These are phyloP conservation scores for Salpingus planirostris DNA, from an alignment of 2,888 invertebrate genomes.

Conservation along the genomic window DNA sequence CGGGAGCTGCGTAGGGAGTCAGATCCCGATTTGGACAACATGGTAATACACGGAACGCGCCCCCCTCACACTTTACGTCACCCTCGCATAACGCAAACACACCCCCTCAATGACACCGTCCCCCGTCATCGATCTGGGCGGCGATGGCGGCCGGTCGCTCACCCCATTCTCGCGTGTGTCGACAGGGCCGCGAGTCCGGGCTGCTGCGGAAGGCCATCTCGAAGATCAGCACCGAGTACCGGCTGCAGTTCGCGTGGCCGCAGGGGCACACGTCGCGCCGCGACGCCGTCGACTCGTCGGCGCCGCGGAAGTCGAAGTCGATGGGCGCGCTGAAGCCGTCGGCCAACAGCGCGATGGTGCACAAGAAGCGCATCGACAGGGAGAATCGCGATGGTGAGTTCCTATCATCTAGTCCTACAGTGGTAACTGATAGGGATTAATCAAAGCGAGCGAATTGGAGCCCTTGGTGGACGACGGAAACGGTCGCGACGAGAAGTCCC, in stretches of 20 bases:
- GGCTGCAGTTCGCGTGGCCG: conserved; percentile 86
- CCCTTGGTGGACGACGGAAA: conserved; percentile 63
- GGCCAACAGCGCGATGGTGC: conserved; percentile 40
- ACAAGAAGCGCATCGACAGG: conserved; percentile 40
- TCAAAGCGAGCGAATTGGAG: conserved; percentile 56
- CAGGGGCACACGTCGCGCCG: conserved; percentile 42
- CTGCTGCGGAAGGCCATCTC: conserved; percentile 64
- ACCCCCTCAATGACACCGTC: too few relatives aligned
- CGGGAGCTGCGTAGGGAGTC: conserved; percentile 40
- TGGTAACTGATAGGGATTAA: conserved; percentile 1
- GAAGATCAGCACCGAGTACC: conserved; percentile 77
- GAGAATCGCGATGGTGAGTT: conserved; percentile 40
- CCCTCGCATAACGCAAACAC: too few relatives aligned
- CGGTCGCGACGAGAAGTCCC: conserved; percentile 30
- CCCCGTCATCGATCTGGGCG: too few relatives aligned
- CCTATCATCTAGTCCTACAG: neutral
- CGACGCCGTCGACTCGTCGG: conserved; percentile 43
- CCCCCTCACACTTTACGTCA: conserved; percentile 3
- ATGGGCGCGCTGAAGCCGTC: conserved; percentile 71
- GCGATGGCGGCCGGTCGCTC: neutral
- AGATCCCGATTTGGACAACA: conserved; percentile 40
- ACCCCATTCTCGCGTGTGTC: conserved; percentile 6
- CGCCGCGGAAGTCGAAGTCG: conserved; percentile 80
- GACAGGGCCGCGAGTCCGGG: conserved; percentile 46
- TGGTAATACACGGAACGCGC: conserved; percentile 29